Conservation (phyloP, 2,113 vertebrate species). For the Gallinago undulata region DNA sequence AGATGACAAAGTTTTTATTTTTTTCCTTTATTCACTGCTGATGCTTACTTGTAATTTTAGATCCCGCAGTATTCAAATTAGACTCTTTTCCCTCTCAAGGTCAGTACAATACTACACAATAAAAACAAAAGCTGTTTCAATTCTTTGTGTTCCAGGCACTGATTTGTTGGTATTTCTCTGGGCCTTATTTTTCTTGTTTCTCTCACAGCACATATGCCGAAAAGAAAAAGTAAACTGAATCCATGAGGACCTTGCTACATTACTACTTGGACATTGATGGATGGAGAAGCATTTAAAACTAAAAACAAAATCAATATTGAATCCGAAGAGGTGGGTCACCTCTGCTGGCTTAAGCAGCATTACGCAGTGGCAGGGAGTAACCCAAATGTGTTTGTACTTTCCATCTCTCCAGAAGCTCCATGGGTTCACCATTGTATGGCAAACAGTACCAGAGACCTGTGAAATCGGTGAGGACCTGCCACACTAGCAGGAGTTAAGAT, state of each 20-base stretch:
- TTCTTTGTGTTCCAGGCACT: not conserved
- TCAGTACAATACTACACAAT: not conserved
- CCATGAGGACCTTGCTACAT: not conserved
- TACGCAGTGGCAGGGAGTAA: not conserved
- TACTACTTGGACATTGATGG: not conserved
- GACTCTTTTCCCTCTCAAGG: not conserved
- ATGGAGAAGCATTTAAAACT: not conserved
- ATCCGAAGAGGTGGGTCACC: not conserved
- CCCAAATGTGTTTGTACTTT: not conserved
- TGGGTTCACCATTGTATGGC: not conserved
- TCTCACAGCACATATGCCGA: not conserved
- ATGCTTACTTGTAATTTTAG: not conserved
- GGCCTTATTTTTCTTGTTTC: not conserved
- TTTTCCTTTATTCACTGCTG: not conserved
- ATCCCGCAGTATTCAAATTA: not conserved
- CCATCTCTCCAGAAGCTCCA: not conserved
- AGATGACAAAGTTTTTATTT: not conserved
- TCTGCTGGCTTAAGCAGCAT: not conserved
- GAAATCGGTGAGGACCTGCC: not conserved
- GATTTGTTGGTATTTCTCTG: not conserved
- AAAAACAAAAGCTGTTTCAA: not conserved
- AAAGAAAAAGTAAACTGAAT: not conserved
- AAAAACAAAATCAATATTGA: not conserved
- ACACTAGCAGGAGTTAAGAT: not conserved
- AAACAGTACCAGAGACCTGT: not conserved